A percentile compares a stretch with the other conserved stretches of the same genome.
Conservation (phyloP, 1,140 invertebrate species). For the Achatina immaculata region DNA sequence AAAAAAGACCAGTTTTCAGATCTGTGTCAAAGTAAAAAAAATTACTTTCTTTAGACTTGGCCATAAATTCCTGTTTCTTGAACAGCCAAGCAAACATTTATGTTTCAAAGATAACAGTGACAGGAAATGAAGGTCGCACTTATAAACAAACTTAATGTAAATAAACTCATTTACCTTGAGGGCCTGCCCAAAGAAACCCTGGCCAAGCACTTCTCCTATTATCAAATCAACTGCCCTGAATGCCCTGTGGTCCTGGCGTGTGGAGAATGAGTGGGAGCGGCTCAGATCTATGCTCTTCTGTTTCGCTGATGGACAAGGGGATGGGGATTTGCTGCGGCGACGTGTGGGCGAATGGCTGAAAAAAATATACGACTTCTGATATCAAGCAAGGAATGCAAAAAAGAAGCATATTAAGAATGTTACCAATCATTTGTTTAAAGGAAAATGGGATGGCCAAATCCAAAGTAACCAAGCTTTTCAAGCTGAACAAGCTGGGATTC, state of each 20-base stretch:
- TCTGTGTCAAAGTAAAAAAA: too few relatives aligned
- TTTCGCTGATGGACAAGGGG: constrained; percentile 53
- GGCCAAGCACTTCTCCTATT: constrained; percentile 89
- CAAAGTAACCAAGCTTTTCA: too few relatives aligned
- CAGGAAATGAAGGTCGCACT: too few relatives aligned
- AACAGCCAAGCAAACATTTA: too few relatives aligned
- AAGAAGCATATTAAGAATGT: neutral
- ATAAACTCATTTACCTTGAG: constrained; percentile 56
- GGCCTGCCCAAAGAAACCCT: constrained; percentile 93
- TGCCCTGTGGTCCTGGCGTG: constrained; percentile 84
- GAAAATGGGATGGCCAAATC: too few relatives aligned
- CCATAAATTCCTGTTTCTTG: too few relatives aligned
- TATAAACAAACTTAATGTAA: too few relatives aligned
- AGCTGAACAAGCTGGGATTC: too few relatives aligned
- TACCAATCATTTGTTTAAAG: too few relatives aligned
- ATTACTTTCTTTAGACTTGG: too few relatives aligned
- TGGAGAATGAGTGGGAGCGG: constrained; percentile 87
- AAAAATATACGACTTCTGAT: neutral
- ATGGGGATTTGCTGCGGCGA: constrained; percentile 65
- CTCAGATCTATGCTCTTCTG: constrained; percentile 79
- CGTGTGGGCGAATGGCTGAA: constrained; percentile 60
- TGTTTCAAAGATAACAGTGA: too few relatives aligned
- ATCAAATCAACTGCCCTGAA: constrained; percentile 91
- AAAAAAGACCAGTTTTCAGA: too few relatives aligned
- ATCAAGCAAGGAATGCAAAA: neutral